Evolutionary conservation across 2,888 invertebrate genomes (phyloP).

Genomic region (Xestoiulus laeticollis): DNA sequence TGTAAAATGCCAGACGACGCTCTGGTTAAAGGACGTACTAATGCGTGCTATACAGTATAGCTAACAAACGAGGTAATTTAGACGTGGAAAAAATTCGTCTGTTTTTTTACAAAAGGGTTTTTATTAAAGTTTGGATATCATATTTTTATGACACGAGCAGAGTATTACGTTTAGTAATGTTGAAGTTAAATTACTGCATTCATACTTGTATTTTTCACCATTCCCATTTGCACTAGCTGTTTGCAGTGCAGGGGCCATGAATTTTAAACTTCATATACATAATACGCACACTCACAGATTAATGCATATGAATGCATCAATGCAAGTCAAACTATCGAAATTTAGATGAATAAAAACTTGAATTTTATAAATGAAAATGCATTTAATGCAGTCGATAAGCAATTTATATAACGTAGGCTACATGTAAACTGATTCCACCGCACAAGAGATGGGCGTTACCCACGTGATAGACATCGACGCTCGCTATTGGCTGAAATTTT

Average conservation of each 20-base stretch:
- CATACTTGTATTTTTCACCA: no score
- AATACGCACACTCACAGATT: background rate
- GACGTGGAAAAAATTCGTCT: background rate
- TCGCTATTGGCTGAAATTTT: constrained; percentile 11
- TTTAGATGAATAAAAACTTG: no score
- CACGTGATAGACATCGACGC: background rate
- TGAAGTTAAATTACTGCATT: no score
- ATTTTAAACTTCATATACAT: background rate
- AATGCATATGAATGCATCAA: no score
- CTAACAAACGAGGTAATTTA: background rate
- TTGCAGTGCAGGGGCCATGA: background rate
- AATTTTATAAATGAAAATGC: no score
- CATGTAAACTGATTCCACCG: no score
- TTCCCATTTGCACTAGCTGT: no score
- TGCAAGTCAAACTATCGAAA: no score
- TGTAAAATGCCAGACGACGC: background rate
- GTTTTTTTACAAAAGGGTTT: background rate
- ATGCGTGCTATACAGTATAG: background rate
- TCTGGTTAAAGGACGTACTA: background rate
- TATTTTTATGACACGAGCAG: background rate
- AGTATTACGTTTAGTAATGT: background rate
- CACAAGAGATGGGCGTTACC: background rate
- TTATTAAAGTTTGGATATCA: background rate
- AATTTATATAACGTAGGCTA: no score
- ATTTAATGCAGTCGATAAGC: no score